Evolutionary conservation across 2,113 vertebrate species (phyloP), one percentile per base, ranked within the genome.

Genomic region (Oreochromis tanganicae): DNA sequence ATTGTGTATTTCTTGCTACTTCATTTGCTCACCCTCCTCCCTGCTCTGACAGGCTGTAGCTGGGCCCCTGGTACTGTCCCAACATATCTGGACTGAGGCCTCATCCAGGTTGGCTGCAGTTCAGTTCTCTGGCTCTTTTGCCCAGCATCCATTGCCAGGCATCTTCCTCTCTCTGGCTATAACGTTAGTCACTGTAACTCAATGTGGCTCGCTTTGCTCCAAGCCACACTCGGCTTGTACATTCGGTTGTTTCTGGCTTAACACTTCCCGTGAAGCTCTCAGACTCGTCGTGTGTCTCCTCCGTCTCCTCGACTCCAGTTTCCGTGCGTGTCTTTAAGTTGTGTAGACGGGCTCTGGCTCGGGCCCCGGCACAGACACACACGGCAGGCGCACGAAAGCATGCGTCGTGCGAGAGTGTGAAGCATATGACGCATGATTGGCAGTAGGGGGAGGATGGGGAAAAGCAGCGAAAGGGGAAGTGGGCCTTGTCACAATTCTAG

Each of bases 391-490:
- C 87, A 71, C 81, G 38, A 61, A 84, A 11, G 55, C 80, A 16
- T 80, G 88, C 82, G 7, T 90, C 55, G n/a, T 61, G 78, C 12
- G 13, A 90, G 89, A 89, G 89, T 84, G 87, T 83, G 81, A 94
- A 93, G 84, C 90, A 82, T 93, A 91, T 92, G 95, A 95, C 95
- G 93, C 78, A 91, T 95, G 94, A 95, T 90, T 95, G 95, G 92
- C 94, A 95, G 94, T 81, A 29, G 85, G 86, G 91, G 80, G 88
- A 82, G 88, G 91, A 86, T 48, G 83, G 73, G 82, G 55, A 24
- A n/a, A 29, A 63, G 68, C 41, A 88, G 48, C 7, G 41, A 89
- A 90, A 89, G 92, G 85, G 90, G 90, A 93, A 91, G 89, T 89
- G 88, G 92, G 94, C 90, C 90, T 94, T 94, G 92, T 95, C 93